Conservation (phyloP, 2,888 invertebrate genomes). For the Cheilosia vernalis region DNA sequence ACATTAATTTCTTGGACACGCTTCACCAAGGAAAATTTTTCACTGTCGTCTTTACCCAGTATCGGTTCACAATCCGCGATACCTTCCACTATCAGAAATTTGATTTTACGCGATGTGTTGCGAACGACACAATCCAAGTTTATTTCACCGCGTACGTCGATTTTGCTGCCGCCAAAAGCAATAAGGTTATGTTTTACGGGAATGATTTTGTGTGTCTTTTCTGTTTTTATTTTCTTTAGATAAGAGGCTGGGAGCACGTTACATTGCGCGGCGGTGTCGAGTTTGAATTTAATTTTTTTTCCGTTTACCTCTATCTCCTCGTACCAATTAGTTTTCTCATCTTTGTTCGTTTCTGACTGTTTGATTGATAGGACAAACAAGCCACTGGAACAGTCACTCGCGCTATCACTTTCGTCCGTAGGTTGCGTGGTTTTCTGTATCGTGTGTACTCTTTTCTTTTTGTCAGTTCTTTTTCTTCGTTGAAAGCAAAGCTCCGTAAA, state of each 20-base stretch:
- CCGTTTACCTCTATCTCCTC: slow-evolving; percentile 31
- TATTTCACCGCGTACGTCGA: slow-evolving; percentile 17
- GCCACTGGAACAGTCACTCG: slow-evolving; percentile 6
- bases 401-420: not conserved
- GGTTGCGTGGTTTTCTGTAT: not conserved
- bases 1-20: no score
- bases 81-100: slow-evolving; percentile 5
- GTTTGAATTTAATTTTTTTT: slow-evolving; percentile 25
- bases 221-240: not conserved
- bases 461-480: slow-evolving; percentile 4
- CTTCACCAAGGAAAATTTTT: no score
- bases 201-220: not conserved
- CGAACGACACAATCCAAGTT: slow-evolving; percentile 11
- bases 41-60: slow-evolving; percentile 38
- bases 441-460: not conserved
- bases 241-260: slow-evolving; percentile 5
- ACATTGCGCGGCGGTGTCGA: slow-evolving; percentile 33
- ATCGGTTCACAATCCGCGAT: slow-evolving; percentile 3
- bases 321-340: no score
- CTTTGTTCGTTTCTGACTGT: slow-evolving; percentile 19
- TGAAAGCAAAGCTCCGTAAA: slow-evolving; percentile 23
- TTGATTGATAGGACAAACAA: slow-evolving; percentile 9
- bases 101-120: not conserved
- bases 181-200: slow-evolving; percentile 1
- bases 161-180: slow-evolving; percentile 9